phyloP scores from a whole-genome alignment of 2,797 vertebrate genomes.

The Enteromius anoplus region DNA sequence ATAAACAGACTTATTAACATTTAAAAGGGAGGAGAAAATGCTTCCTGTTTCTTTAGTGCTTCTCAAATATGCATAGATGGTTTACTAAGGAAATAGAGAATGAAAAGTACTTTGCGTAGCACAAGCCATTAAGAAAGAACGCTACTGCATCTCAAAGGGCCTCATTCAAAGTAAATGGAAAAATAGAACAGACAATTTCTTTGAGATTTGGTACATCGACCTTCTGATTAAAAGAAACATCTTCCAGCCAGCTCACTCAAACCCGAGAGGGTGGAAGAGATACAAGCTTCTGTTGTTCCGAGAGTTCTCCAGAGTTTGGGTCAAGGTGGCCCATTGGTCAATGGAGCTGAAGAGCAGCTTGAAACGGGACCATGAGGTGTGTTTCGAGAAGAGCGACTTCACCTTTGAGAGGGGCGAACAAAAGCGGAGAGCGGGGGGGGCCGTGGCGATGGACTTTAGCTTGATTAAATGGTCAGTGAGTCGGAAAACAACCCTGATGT shows the following conservation, averaged over 20 bases:
- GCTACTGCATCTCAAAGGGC: conserved; percentile 2
- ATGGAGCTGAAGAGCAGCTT: conserved; percentile 72
- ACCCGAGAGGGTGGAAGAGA: background rate
- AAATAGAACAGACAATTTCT: background rate
- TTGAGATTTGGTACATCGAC: background rate
- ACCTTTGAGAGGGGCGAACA: conserved; percentile 82
- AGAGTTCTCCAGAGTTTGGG: conserved; percentile 46
- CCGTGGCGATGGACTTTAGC: conserved; percentile 80
- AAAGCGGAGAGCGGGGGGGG: conserved; percentile 76
- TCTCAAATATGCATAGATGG: conserved; percentile 7
- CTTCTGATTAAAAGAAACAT: background rate
- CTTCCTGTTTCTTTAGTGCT: background rate
- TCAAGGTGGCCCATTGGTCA: conserved; percentile 62
- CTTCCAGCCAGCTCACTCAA: background rate
- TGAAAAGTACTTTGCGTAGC: conserved; percentile 4
- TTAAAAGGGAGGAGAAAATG: background rate
- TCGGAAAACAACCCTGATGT: conserved; percentile 89
- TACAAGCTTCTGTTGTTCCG: background rate
- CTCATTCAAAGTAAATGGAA: conserved; percentile 16
- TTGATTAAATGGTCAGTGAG: conserved; percentile 93
- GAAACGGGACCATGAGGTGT: conserved; percentile 72
- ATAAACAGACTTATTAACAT: conserved; percentile 4
- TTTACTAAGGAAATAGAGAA: conserved; percentile 12
- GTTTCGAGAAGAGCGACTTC: conserved; percentile 74
- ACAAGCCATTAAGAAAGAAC: background rate